A percentile compares a stretch with the other conserved stretches of the same genome.
Conservation (phyloP, 2,797 vertebrate species). For the Notolabrus celidotus region DNA sequence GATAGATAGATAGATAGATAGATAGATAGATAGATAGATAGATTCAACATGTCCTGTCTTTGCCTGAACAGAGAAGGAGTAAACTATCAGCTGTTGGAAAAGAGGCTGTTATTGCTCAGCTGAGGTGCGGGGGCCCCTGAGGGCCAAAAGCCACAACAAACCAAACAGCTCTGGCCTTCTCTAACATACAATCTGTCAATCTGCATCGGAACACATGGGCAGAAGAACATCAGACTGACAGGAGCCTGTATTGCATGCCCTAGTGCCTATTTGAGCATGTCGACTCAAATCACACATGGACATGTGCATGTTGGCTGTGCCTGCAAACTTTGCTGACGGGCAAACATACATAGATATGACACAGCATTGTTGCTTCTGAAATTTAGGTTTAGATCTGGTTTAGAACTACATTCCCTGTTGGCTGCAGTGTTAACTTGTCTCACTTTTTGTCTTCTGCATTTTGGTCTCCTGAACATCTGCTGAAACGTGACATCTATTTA, state of each 20-base stretch:
- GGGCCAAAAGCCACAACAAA: slow-evolving; percentile 65
- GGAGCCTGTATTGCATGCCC: slow-evolving; percentile 55
- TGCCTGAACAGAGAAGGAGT: slow-evolving; percentile 13
- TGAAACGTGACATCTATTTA: background rate
- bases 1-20: slow-evolving; percentile 14
- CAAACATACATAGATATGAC: slow-evolving; percentile 53
- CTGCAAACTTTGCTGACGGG: slow-evolving; percentile 39
- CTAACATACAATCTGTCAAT: slow-evolving; percentile 79
- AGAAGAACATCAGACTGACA: slow-evolving; percentile 85
- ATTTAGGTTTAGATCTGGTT: background rate
- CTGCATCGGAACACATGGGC: slow-evolving; percentile 70
- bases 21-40: slow-evolving; percentile 33
- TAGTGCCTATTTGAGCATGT: slow-evolving; percentile 73
- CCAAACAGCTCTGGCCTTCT: slow-evolving; percentile 62
- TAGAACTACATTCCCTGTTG: background rate
- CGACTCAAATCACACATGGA: slow-evolving; percentile 82
- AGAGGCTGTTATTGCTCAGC: slow-evolving; percentile 51
- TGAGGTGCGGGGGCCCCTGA: slow-evolving; percentile 48
- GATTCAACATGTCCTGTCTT: slow-evolving; percentile 31
- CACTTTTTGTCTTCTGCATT: background rate
- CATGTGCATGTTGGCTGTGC: slow-evolving; percentile 59
- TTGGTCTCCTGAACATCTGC: background rate
- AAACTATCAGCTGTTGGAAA: slow-evolving; percentile 44
- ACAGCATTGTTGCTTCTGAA: slow-evolving; percentile 29
- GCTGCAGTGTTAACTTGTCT: background rate